phyloP scores from a whole-genome alignment of 2,797 vertebrate genomes.

The Clamator glandarius region DNA sequence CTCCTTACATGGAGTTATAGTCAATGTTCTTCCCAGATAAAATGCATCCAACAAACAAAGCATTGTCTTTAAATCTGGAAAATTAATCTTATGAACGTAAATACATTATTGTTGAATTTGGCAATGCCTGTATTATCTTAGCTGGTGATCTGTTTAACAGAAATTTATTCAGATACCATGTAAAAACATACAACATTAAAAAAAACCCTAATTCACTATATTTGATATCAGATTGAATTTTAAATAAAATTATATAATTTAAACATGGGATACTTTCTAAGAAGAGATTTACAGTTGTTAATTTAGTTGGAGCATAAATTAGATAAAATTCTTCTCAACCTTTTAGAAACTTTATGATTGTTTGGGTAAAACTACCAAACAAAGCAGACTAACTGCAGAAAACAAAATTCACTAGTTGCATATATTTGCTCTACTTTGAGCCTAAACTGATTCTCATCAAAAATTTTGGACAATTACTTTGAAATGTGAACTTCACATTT shows the following conservation, averaged over 20 bases:
- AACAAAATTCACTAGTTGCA: background rate
- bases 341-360: background rate
- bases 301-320: background rate
- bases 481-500: background rate
- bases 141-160: background rate
- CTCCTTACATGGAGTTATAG: background rate
- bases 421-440: background rate
- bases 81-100: background rate
- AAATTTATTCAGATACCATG: background rate
- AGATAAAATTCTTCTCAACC: background rate
- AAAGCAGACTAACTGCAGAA: background rate
- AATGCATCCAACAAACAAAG: background rate
- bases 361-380: background rate
- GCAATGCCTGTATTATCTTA: background rate
- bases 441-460: background rate
- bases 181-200: background rate
- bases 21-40: background rate
- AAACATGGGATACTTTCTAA: background rate
- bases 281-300: background rate
- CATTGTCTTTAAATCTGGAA: background rate
- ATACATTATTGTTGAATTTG: constrained; percentile 34
- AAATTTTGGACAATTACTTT: background rate
- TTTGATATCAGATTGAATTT: background rate
- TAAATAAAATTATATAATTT: background rate
- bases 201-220: background rate